Conservation (phyloP, 2,888 invertebrate genomes). For the Spisula solida region DNA sequence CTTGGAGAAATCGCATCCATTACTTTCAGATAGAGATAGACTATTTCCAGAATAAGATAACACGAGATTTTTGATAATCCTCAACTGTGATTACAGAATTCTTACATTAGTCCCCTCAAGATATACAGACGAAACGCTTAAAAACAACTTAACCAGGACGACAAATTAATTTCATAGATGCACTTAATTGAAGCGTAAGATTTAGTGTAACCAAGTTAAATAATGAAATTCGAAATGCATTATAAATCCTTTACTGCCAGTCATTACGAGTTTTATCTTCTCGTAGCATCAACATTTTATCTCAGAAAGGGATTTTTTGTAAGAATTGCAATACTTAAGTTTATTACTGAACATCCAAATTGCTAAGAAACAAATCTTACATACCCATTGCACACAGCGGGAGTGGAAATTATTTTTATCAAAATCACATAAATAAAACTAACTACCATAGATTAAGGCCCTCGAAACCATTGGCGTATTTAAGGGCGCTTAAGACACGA, state of each 20-base stretch:
- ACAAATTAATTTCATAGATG: constrained; percentile 49
- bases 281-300: constrained; percentile 40
- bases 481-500: constrained; percentile 38
- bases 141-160: constrained; percentile 45
- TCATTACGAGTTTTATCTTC: constrained; percentile 44
- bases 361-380: constrained; percentile 44
- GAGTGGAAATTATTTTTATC: constrained; percentile 53
- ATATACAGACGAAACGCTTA: constrained; percentile 36
- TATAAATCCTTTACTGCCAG: constrained; percentile 42
- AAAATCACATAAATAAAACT: constrained; percentile 57
- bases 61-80: constrained; percentile 53
- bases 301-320: constrained; percentile 35
- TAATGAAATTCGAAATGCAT: constrained; percentile 61
- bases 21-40: constrained; percentile 26
- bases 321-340: constrained; percentile 39
- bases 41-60: constrained; percentile 26
- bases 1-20: constrained; percentile 1
- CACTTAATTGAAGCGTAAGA: constrained; percentile 39
- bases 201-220: constrained; percentile 42
- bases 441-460: constrained; percentile 50
- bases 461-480: constrained; percentile 46
- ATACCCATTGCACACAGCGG: constrained; percentile 49
- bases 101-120: constrained; percentile 41
- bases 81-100: constrained; percentile 41
- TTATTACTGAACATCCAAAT: constrained; percentile 54